These are phyloP conservation scores for Berghia stephanieae DNA, from an alignment of 1,140 invertebrate species.

Conservation along the genomic window DNA sequence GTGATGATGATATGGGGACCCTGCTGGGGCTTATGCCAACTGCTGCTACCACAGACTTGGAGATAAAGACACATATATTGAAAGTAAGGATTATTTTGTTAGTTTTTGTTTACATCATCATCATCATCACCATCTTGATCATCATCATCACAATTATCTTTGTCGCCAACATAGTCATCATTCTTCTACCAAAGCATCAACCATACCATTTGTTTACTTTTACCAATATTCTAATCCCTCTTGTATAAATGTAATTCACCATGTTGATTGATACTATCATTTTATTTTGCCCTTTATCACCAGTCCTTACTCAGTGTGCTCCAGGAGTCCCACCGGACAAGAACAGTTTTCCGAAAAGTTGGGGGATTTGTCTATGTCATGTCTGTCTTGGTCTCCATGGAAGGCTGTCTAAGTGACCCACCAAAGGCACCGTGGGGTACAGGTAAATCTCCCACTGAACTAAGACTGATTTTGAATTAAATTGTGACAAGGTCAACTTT, in stretches of 20 bases:
- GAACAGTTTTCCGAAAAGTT: constrained; percentile 96
- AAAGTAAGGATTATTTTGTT: constrained; percentile 71
- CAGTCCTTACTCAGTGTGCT: constrained; percentile 85
- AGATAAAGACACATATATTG: constrained; percentile 89
- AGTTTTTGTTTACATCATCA: not conserved
- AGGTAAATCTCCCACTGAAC: no score
- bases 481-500: constrained; percentile 2
- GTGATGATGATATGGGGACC: constrained; percentile 94
- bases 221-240: not conserved
- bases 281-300: constrained; percentile 45
- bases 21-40: constrained; percentile 91
- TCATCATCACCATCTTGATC: no score
- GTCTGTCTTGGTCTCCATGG: constrained; percentile 92
- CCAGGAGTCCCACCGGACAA: constrained; percentile 91
- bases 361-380: constrained; percentile 98
- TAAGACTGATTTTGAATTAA: not conserved
- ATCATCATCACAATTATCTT: no score
- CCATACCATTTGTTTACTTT: not conserved
- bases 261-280: no score
- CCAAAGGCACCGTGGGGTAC: constrained; percentile 67
- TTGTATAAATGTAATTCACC: no score
- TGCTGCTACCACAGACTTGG: constrained; percentile 79
- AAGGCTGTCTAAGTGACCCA: constrained; percentile 78
- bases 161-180: no score
- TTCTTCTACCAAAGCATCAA: no score